Conservation (phyloP, 2,888 invertebrate species). For the Drosophila cracens region DNA sequence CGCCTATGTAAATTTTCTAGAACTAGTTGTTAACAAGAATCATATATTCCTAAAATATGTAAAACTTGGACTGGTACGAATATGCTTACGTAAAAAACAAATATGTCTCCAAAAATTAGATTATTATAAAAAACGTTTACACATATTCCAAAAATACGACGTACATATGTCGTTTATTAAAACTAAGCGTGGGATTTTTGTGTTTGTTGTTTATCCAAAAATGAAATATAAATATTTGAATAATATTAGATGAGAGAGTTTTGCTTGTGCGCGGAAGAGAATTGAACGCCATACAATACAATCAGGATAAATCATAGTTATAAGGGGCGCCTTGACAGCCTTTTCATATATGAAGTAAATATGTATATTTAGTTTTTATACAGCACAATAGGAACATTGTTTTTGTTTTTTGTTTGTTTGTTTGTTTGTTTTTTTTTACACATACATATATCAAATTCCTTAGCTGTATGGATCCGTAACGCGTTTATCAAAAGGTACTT, state of each 20-base stretch:
- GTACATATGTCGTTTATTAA: conserved; percentile 12
- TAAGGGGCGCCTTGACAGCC: conserved; percentile 29
- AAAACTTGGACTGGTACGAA: conserved; percentile 65
- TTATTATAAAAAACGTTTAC: conserved; percentile 32
- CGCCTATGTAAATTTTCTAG: conserved; percentile 22
- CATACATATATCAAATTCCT: conserved; percentile 16
- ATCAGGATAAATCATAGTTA: conserved; percentile 11
- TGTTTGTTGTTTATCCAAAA: background rate
- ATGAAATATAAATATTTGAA: conserved; percentile 16
- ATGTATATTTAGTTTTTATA: background rate
- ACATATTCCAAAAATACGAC: conserved; percentile 29
- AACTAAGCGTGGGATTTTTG: conserved; percentile 14
- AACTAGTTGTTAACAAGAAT: conserved; percentile 43
- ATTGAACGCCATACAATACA: conserved; percentile 15
- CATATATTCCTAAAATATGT: conserved; percentile 58
- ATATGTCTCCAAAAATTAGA: conserved; percentile 49
- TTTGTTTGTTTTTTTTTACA: background rate
- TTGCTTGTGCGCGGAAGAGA: conserved; percentile 18
- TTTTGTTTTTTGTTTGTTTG: background rate
- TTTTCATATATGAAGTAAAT: conserved; percentile 23
- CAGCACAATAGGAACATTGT: conserved; percentile 39
- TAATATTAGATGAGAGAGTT: conserved; percentile 26
- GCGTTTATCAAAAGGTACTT: conserved; percentile 70
- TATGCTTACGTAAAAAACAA: conserved; percentile 40
- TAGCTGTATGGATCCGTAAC: conserved; percentile 17